These are phyloP conservation scores for Drymonia ruficornis DNA, from an alignment of 2,888 invertebrate genomes.

Conservation along the genomic window DNA sequence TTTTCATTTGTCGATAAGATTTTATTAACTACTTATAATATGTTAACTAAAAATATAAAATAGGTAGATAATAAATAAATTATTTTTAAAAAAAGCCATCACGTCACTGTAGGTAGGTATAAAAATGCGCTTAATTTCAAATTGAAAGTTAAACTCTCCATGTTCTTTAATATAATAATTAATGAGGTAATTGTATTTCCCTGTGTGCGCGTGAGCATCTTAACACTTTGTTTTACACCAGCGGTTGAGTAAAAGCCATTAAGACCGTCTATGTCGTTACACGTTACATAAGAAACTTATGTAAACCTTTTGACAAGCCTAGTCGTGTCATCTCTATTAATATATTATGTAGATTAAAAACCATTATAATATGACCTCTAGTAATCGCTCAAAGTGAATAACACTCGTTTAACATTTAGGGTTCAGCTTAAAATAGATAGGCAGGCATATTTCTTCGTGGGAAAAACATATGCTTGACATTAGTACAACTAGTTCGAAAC, in stretches of 20 bases:
- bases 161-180: neutral
- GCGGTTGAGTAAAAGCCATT: slow-evolving; percentile 30
- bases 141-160: neutral
- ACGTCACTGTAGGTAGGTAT: no score
- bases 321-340: slow-evolving; percentile 66
- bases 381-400: slow-evolving; percentile 6
- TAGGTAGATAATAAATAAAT: no score
- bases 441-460: slow-evolving; percentile 46
- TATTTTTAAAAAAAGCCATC: no score
- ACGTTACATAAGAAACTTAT: slow-evolving; percentile 57
- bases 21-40: neutral
- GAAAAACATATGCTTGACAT: slow-evolving; percentile 47
- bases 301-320: slow-evolving; percentile 67
- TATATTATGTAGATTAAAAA: slow-evolving; percentile 40
- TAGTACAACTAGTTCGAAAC: slow-evolving; percentile 42
- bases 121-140: neutral
- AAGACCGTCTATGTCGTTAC: slow-evolving; percentile 26
- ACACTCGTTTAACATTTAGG: slow-evolving; percentile 13
- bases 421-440: slow-evolving; percentile 29
- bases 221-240: slow-evolving; percentile 23
- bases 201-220: slow-evolving; percentile 10
- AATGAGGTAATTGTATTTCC: neutral
- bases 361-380: slow-evolving; percentile 42
- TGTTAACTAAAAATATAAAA: no score
- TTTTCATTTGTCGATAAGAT: neutral